A percentile compares a stretch with the other conserved stretches of the same genome.
Conservation (phyloP, 1,140 invertebrate species). For the Tetranychus cinnabarinus region DNA sequence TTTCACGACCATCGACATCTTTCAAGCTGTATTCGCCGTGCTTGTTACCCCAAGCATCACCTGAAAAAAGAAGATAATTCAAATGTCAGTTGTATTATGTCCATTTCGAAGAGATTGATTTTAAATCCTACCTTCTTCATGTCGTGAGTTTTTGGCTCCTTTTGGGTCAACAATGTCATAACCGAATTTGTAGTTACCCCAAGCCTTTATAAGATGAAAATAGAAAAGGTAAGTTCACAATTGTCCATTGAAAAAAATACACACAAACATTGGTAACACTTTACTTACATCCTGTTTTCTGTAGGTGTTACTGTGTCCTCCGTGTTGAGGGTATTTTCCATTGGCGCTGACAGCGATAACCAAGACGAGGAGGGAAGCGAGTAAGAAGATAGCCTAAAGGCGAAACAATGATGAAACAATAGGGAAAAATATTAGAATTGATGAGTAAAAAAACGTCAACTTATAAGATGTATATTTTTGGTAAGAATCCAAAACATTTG, state of each 20-base stretch:
- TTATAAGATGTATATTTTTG: no score
- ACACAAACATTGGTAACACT: neutral
- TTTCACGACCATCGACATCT: conserved; percentile 8
- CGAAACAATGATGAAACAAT: no score
- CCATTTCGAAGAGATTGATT: no score
- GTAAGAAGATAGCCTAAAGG: no score
- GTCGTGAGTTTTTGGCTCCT: conserved; percentile 1
- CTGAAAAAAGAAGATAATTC: no score
- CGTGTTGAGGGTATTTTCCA: neutral
- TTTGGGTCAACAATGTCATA: conserved; percentile 6
- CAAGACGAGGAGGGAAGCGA: neutral
- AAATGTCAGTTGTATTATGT: no score
- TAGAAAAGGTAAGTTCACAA: neutral
- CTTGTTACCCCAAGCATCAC: conserved; percentile 12
- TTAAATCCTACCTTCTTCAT: neutral
- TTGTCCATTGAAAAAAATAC: no score
- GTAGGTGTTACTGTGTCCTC: conserved; percentile 4
- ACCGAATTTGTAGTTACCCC: conserved; percentile 8
- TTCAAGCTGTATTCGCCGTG: conserved; percentile 6
- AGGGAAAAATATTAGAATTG: no score
- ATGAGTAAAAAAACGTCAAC: no score
- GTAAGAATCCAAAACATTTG: no score
- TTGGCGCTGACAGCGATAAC: neutral
- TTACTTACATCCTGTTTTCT: conserved; percentile 1
- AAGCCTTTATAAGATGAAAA: neutral